phyloP scores from a whole-genome alignment of 2,888 invertebrate species.

The Nemapogon koenigi region DNA sequence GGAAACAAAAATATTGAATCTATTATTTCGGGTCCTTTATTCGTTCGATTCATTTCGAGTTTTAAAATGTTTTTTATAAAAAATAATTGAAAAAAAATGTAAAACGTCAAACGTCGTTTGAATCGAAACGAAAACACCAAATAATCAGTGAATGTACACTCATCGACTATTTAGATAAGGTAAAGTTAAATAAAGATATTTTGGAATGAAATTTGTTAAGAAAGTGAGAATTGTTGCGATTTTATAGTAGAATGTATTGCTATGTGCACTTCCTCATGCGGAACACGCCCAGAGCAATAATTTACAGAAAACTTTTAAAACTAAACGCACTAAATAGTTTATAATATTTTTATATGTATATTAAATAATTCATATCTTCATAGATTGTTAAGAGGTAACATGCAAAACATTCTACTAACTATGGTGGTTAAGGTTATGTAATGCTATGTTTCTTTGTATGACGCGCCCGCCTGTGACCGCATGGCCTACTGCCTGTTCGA shows the following conservation, averaged over 20 bases:
- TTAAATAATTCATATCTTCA: conserved; percentile 61
- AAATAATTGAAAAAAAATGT: conserved; percentile 2
- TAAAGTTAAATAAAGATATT: conserved; percentile 50
- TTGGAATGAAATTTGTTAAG: conserved; percentile 48
- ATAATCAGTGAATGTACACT: conserved; percentile 44
- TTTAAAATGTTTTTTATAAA: conserved; percentile 7
- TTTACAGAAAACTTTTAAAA: conserved; percentile 14
- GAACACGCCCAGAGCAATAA: conserved; percentile 62
- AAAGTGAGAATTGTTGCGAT: conserved; percentile 24
- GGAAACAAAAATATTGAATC: conserved; percentile 1
- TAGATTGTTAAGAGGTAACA: conserved; percentile 49
- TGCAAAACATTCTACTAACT: conserved; percentile 54
- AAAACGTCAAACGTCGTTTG: too few relatives aligned
- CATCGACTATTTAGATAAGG: conserved; percentile 64
- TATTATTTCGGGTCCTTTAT: conserved; percentile 1
- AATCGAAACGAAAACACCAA: conserved; percentile 63
- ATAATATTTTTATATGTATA: conserved; percentile 64
- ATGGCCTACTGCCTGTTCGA: too few relatives aligned
- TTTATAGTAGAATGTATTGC: conserved; percentile 53
- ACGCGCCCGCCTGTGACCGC: too few relatives aligned
- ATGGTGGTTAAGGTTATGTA: too few relatives aligned
- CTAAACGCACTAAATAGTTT: conserved; percentile 28
- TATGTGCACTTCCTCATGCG: too few relatives aligned
- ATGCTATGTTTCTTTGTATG: too few relatives aligned
- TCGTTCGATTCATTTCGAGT: conserved; percentile 10